Evolutionary conservation across 64 coral and sea anemone genomes (phyloP).

Genomic region (Hydrozoanthus tunicans): DNA sequence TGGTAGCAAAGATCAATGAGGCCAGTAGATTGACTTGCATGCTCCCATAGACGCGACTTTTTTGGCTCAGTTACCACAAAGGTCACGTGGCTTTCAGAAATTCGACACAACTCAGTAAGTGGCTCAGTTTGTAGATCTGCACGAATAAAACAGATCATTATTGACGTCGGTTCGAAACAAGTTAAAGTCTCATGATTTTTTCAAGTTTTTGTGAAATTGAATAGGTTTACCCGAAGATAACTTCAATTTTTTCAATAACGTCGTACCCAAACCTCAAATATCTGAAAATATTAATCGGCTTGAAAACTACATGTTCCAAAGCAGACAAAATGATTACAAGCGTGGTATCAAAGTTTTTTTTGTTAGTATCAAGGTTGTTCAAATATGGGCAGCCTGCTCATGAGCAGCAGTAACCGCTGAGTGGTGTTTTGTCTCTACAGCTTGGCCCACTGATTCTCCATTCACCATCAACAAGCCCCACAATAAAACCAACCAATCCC

Average conservation of each 20-base stretch:
- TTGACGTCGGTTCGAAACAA: too few relatives aligned
- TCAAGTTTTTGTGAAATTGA: too few relatives aligned
- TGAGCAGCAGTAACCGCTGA: neutral
- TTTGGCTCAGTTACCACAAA: too few relatives aligned
- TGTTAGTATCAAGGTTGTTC: neutral
- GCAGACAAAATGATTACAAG: neutral
- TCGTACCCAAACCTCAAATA: neutral
- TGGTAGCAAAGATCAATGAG: too few relatives aligned
- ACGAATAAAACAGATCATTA: too few relatives aligned
- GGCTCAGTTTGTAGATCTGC: too few relatives aligned
- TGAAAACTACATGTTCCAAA: neutral
- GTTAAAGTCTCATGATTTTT: too few relatives aligned
- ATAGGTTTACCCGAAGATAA: neutral
- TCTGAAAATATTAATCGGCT: neutral
- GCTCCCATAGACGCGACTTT: too few relatives aligned
- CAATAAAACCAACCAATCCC: neutral
- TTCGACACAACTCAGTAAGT: too few relatives aligned
- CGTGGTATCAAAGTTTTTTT: neutral
- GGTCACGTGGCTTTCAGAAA: too few relatives aligned
- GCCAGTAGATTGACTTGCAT: too few relatives aligned
- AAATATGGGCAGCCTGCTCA: neutral
- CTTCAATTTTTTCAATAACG: neutral
- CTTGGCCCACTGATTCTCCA: constrained; percentile 42
- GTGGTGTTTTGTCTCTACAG: neutral
- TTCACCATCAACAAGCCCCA: neutral